Conservation (phyloP, 2,797 vertebrate genomes). For the Megalops cyprinoides region DNA sequence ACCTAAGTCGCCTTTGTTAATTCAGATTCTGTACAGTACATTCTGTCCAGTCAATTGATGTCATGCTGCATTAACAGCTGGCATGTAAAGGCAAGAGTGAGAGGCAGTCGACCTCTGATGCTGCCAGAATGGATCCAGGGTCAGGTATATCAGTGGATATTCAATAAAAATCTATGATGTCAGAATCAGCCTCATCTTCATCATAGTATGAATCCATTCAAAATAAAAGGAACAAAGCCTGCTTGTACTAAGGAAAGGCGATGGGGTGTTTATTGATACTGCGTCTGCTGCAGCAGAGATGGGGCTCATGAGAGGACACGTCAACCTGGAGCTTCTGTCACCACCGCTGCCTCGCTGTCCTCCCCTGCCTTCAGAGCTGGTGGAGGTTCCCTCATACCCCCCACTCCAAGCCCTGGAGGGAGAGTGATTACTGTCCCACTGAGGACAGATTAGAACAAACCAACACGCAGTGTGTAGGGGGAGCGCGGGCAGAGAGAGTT, state of each 20-base stretch:
- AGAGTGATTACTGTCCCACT: conserved; percentile 50
- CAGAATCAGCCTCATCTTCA: too few relatives aligned
- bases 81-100: background rate
- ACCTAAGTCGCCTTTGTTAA: too few relatives aligned
- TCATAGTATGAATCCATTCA: too few relatives aligned
- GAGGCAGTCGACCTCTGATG: background rate
- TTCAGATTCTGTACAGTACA: too few relatives aligned
- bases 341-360: too few relatives aligned
- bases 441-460: conserved; percentile 46
- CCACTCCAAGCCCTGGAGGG: conserved; percentile 35
- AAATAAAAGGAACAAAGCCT: too few relatives aligned
- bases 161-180: background rate
- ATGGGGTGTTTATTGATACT: too few relatives aligned
- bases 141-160: background rate
- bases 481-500: conserved; percentile 22
- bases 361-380: conserved; percentile 29
- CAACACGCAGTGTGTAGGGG: conserved; percentile 38
- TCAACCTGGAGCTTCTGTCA: too few relatives aligned
- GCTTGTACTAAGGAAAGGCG: too few relatives aligned
- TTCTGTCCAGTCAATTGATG: too few relatives aligned
- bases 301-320: conserved; percentile 18
- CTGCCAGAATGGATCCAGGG: background rate
- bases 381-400: conserved; percentile 33
- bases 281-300: too few relatives aligned
- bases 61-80: background rate